Evolutionary conservation across 2,113 vertebrate species (phyloP), one percentile per base, ranked within the genome.

Genomic region (Anthoscopus minutus): DNA sequence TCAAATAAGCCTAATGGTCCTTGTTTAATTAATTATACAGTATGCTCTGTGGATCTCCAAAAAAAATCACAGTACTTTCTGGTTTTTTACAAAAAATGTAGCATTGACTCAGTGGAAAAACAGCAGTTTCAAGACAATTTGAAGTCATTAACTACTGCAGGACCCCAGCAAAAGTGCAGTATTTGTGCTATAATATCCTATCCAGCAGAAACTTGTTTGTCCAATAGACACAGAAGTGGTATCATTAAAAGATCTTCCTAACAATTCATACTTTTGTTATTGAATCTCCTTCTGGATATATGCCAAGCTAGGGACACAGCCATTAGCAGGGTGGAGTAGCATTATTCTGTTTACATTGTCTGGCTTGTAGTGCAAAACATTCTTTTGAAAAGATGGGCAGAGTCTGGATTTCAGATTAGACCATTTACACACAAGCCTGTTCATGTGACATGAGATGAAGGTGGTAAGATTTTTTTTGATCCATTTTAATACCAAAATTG

Each of bases 301-400:
- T 31, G 87, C 92, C 31, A 90, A 64, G 22, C 31, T 33, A 86
- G 51, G 80, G 94, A 88, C 56, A 82, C 48, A 72, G 91, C 88
- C 74, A 86, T 88, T 76, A 95, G 92, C 95, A 96, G 94, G 94
- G 96, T 96, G 96, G 96, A 89, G 93, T 7, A 76, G 79, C 91
- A 97, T 96, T 91, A 94, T 96, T 94, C 81, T 94, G 70, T 91
- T 96, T 89, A 95, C 80, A 81, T 72, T 79, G 66, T 66, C 70
- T 44, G 65, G 88, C 22, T 35, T 78, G 81, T 69, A 27, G 38
- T 44, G 67, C 81, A 92, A 92, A 95, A 93, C 64, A 64, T 40
- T 80, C 64, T 71, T 94, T 71, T 62, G 79, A 74, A 91, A 89
- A 94, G 80, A 93, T 5, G 84, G 35, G 86, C 58, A 71, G 73